These are phyloP conservation scores for Miniopterus natalensis DNA, from an alignment of 2,113 vertebrate genomes.

Conservation along the genomic window DNA sequence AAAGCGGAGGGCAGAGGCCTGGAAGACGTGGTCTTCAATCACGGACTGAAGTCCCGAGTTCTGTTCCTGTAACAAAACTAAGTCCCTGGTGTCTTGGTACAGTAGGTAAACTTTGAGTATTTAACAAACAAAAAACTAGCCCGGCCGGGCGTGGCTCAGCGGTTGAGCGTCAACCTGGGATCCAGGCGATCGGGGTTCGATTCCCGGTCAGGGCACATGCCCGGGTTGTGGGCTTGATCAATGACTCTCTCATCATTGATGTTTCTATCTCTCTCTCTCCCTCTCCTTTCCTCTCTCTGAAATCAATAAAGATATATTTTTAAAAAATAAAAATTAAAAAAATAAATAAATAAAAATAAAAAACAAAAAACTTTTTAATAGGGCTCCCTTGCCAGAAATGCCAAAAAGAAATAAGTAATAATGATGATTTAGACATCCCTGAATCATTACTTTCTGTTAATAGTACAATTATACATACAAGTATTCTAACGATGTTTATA, in stretches of 20 bases:
- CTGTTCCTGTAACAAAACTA: background rate
- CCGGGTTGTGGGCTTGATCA: no score
- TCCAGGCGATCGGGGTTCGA: no score
- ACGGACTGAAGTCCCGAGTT: background rate
- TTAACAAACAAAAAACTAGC: background rate
- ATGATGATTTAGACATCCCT: background rate
- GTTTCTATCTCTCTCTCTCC: no score
- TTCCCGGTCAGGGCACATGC: no score
- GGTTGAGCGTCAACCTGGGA: no score
- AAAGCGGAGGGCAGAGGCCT: background rate
- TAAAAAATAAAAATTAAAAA: no score
- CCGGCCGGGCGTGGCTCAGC: no score
- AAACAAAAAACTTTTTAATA: background rate
- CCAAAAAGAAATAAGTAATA: background rate
- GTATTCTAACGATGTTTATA: background rate
- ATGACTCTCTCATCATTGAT: no score
- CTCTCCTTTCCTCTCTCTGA: no score
- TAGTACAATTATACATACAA: background rate
- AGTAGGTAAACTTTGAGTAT: background rate
- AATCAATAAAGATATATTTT: no score
- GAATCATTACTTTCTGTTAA: background rate
- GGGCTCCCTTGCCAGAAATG: background rate
- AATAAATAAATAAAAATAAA: no score
- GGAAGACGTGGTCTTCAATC: background rate
- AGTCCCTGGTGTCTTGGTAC: background rate